Conservation (phyloP, 2,113 vertebrate species). For the Chascanopsetta lugubris region DNA sequence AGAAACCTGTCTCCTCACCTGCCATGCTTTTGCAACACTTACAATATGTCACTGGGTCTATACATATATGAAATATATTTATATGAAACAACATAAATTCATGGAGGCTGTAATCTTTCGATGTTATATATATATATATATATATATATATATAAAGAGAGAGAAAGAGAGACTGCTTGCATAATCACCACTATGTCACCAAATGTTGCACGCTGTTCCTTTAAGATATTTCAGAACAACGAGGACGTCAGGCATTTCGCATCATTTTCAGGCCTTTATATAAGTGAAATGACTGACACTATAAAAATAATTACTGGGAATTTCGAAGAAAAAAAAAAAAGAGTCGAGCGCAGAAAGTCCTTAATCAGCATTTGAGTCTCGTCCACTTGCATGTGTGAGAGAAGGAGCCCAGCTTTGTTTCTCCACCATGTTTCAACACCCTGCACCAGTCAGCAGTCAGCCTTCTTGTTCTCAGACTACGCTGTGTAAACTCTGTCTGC, state of each 20-base stretch:
- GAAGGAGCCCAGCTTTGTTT: neutral
- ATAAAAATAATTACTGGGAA: slow-evolving; percentile 4
- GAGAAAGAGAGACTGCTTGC: too few species aligned
- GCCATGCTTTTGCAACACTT: too few species aligned
- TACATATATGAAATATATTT: too few species aligned
- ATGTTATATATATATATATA: too few species aligned
- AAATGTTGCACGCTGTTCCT: too few species aligned
- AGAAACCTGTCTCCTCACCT: too few species aligned
- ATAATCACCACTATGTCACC: neutral
- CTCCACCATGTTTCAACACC: neutral
- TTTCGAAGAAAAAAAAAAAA: neutral
- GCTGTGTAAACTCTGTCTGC: slow-evolving; percentile 34
- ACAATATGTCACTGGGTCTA: too few species aligned
- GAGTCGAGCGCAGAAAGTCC: neutral
- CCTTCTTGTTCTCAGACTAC: slow-evolving; percentile 9
- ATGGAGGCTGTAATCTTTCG: too few species aligned
- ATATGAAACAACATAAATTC: too few species aligned
- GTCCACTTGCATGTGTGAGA: neutral
- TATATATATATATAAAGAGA: too few species aligned
- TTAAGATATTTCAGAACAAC: slow-evolving; percentile 17
- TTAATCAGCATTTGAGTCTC: slow-evolving; percentile 10
- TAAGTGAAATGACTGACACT: too few species aligned
- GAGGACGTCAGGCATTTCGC: neutral
- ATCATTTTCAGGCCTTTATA: neutral
- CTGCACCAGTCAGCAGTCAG: slow-evolving; percentile 19